Evolutionary conservation across 2,888 invertebrate genomes (phyloP).

Genomic region (Aquatica leii): DNA sequence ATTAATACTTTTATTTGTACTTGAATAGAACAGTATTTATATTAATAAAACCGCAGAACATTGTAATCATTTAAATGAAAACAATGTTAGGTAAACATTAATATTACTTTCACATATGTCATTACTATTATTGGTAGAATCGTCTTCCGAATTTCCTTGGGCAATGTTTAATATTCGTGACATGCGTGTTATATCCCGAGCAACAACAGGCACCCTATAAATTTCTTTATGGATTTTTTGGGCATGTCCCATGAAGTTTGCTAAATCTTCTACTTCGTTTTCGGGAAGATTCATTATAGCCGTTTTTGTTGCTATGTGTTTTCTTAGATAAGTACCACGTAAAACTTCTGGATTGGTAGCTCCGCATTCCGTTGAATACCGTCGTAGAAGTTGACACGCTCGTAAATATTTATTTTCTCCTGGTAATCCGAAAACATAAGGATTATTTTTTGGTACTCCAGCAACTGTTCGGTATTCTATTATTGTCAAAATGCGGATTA

Average conservation of each 20-base stretch:
- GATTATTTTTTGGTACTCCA: neutral
- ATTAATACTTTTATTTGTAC: too few species aligned
- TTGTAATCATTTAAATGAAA: too few species aligned
- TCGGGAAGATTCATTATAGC: neutral
- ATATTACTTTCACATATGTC: too few species aligned
- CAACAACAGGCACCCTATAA: neutral
- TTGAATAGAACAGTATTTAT: too few species aligned
- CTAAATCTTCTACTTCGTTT: neutral
- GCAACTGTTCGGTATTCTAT: neutral
- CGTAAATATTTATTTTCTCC: neutral
- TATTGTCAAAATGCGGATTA: neutral
- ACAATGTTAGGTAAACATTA: too few species aligned
- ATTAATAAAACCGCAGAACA: too few species aligned
- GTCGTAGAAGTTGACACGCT: neutral
- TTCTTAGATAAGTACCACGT: neutral
- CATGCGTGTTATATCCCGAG: neutral
- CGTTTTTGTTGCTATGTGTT: neutral
- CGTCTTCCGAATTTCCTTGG: neutral
- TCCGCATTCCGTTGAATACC: neutral
- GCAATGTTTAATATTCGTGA: neutral
- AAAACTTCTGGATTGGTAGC: neutral
- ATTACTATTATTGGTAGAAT: too few species aligned
- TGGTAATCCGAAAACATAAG: neutral
- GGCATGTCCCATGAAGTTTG: conserved; percentile 1
- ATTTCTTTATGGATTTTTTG: neutral